Evolutionary conservation across 2,797 vertebrate genomes (phyloP), one percentile per base, ranked within the genome.

Genomic region (Cynopterus sphinx): DNA sequence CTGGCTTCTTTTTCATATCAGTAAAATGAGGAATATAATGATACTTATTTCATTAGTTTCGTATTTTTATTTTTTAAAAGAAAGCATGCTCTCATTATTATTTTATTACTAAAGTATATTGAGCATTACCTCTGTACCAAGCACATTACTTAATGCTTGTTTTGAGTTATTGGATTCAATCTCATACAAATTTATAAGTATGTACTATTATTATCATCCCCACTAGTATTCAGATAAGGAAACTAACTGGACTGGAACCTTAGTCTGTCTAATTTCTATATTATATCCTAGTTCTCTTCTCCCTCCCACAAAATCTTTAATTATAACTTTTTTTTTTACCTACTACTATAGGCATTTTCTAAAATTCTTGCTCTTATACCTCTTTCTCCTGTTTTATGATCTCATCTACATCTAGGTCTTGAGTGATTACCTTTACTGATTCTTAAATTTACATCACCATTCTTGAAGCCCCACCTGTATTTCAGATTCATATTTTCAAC

Each of bases 161-260:
- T 33, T 87, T 82, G 36, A 17, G 12, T 51, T 57, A 9, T 11
- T 94, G 24, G 46, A 79, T 83, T 95, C 63, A 65, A 85, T 71
- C 19, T 71, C 10, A 84, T 9, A 53, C 4, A 77, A 22, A 55
- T 93, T 73, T 74, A 19, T 46, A 3, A 4, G 3, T 61, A 26
- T 24, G 1, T 12, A 17, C 15, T 24, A 39, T 49, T 41, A 24
- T 19, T 46, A 55, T 22, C 3, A 55, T 22, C 3, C 16, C 11
- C 26, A n/a, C 36, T 39, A 11, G 1, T 83, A 55, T 85, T 81
- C 43, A 88, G 31, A 71, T 33, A 41, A 89, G 22, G 63, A 91
- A 33, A n/a, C 0, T 77, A 21, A 9, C 21, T 22, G 2, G 1
- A 11, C 1, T 1, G 2, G 8, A 74, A 43, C 5, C 24, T 4